Evolutionary conservation across 2,797 vertebrate genomes (phyloP).

Genomic region (Ispidina lecontei): DNA sequence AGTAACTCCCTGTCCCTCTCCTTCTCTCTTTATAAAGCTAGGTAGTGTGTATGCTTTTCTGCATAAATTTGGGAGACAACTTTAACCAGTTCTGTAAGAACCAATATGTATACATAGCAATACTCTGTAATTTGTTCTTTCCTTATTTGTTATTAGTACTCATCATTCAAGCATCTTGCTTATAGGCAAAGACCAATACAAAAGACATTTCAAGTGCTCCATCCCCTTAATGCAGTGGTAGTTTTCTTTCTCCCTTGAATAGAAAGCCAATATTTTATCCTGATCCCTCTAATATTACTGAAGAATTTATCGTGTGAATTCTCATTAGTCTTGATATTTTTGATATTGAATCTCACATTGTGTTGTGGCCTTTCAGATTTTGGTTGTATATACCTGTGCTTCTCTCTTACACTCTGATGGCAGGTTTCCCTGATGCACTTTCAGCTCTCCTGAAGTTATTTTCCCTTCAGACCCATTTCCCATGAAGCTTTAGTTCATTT

Average conservation of each 20-base stretch:
- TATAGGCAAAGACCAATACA: neutral
- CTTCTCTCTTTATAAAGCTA: neutral
- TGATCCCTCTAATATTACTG: neutral
- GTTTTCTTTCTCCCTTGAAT: neutral
- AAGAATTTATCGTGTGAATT: neutral
- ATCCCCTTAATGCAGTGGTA: neutral
- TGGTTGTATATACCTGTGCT: accelerated
- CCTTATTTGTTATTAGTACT: neutral
- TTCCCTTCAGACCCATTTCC: neutral
- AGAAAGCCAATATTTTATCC: neutral
- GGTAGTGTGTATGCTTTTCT: constrained; percentile 3
- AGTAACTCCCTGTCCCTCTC: constrained; percentile 4
- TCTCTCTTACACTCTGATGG: neutral
- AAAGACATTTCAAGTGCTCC: neutral
- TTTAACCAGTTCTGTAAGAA: neutral
- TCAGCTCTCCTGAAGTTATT: neutral
- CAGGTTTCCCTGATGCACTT: neutral
- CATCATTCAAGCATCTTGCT: neutral
- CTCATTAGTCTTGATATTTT: neutral
- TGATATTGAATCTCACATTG: neutral
- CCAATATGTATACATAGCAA: neutral
- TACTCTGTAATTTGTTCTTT: neutral
- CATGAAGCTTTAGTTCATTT: neutral
- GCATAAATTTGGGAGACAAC: neutral
- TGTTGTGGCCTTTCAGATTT: neutral